These are phyloP conservation scores for Antennarius maculatus DNA, from an alignment of 2,797 vertebrate genomes.

Conservation along the genomic window DNA sequence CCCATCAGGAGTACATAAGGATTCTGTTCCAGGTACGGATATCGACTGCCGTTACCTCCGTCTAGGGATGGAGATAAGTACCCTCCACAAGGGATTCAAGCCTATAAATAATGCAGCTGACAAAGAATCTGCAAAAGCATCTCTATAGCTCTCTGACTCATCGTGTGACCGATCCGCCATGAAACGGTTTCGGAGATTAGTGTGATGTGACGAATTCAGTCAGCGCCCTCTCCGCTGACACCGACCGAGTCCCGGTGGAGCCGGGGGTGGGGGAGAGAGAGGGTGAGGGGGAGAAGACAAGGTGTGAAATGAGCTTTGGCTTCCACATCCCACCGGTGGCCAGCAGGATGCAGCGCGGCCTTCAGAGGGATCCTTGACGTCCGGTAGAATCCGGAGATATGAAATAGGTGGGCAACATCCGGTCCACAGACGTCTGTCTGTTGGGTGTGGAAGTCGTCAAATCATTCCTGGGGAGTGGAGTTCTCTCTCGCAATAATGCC, in stretches of 20 bases:
- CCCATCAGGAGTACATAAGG: constrained; percentile 12
- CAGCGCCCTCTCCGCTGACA: constrained; percentile 23
- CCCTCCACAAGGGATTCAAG: constrained; percentile 20
- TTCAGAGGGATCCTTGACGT: constrained; percentile 31
- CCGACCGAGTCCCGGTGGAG: constrained; percentile 43
- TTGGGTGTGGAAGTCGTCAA: constrained; percentile 12
- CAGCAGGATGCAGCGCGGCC: constrained; percentile 16
- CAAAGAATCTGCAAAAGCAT: constrained; percentile 55
- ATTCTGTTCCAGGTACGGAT: not conserved
- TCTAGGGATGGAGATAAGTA: constrained; percentile 23
- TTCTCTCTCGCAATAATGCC: no score
- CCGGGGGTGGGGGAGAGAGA: not conserved
- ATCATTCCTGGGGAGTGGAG: not conserved
- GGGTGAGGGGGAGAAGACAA: constrained; percentile 14
- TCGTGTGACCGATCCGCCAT: constrained; percentile 48
- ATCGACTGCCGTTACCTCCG: not conserved
- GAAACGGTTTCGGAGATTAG: constrained; percentile 56
- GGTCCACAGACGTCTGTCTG: constrained; percentile 4
- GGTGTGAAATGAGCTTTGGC: constrained; percentile 69
- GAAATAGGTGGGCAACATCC: constrained; percentile 10
- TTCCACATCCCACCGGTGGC: constrained; percentile 35
- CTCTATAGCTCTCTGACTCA: constrained; percentile 3
- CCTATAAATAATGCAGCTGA: constrained; percentile 47
- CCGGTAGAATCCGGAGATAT: constrained; percentile 1
- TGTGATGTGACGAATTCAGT: constrained; percentile 48